phyloP scores from a whole-genome alignment of 2,797 vertebrate genomes.

The Myotis pilosus region DNA sequence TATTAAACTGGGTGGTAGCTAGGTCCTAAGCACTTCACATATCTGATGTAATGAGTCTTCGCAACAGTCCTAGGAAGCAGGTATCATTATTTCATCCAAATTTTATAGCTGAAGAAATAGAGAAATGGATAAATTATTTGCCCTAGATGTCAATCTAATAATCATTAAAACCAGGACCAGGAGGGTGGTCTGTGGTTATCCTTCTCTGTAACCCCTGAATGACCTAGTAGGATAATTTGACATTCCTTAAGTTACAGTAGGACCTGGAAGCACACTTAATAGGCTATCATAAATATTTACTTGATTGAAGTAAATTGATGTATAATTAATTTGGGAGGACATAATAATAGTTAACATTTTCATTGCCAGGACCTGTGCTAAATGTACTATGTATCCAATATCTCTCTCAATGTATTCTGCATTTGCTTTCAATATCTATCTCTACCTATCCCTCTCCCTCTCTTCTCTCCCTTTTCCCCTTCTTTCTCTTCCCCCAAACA shows the following conservation, averaged over 20 bases:
- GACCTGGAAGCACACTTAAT: background rate
- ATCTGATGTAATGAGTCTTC: background rate
- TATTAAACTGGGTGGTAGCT: background rate
- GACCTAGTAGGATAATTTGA: background rate
- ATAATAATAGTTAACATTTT: background rate
- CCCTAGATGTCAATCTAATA: constrained; percentile 4
- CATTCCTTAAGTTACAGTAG: background rate
- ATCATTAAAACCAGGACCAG: constrained; percentile 19
- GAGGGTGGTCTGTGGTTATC: background rate
- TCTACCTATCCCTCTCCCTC: background rate
- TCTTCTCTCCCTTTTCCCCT: background rate
- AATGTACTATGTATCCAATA: background rate
- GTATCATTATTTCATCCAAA: background rate
- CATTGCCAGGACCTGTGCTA: background rate
- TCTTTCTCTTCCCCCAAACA: background rate
- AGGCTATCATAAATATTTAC: background rate
- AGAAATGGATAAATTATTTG: constrained; percentile 14
- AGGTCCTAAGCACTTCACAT: background rate
- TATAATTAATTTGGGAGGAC: background rate
- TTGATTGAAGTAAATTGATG: background rate
- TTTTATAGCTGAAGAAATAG: background rate
- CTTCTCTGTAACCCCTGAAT: background rate
- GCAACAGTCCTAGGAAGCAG: background rate
- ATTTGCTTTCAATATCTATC: background rate
- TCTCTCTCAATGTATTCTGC: background rate